Conservation (phyloP, 2,888 invertebrate genomes). For the Drosophila crucigera region DNA sequence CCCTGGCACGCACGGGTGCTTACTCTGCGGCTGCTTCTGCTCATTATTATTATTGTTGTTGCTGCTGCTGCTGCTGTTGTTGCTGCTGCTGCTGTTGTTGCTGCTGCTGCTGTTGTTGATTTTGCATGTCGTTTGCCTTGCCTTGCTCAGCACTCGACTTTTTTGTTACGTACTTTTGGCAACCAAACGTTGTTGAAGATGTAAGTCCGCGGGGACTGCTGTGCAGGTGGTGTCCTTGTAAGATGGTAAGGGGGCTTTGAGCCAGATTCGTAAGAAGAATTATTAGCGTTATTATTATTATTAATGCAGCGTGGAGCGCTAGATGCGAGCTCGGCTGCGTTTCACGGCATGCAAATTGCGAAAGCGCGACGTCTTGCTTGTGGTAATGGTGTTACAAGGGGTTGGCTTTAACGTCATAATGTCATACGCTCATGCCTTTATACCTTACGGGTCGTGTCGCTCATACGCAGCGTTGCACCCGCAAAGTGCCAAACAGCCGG, state of each 20-base stretch:
- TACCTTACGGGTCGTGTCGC: constrained; percentile 40
- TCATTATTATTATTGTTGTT: constrained; percentile 34
- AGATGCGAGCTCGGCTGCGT: constrained; percentile 13
- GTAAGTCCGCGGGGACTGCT: neutral
- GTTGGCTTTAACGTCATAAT: constrained; percentile 27
- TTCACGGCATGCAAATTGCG: constrained; percentile 67
- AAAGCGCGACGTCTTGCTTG: constrained; percentile 53
- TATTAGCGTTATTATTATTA: constrained; percentile 52
- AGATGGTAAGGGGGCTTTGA: constrained; percentile 2
- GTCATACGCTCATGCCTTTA: neutral
- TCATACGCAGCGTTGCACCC: constrained; percentile 71
- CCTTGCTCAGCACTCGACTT: constrained; percentile 25
- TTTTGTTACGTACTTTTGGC: constrained; percentile 45
- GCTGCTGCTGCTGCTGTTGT: constrained; percentile 22
- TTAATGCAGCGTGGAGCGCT: neutral
- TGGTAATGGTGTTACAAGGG: constrained; percentile 46
- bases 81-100: neutral
- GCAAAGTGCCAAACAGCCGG: constrained; percentile 48
- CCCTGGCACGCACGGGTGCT: constrained; percentile 67
- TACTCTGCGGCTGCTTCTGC: constrained; percentile 25
- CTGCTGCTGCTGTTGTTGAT: constrained; percentile 16
- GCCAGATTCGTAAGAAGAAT: constrained; percentile 67
- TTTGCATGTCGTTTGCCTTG: constrained; percentile 60
- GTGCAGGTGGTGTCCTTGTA: neutral
- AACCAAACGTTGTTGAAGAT: constrained; percentile 8